phyloP scores from a whole-genome alignment of 1,140 invertebrate genomes.

The Papilio polyxenes region DNA sequence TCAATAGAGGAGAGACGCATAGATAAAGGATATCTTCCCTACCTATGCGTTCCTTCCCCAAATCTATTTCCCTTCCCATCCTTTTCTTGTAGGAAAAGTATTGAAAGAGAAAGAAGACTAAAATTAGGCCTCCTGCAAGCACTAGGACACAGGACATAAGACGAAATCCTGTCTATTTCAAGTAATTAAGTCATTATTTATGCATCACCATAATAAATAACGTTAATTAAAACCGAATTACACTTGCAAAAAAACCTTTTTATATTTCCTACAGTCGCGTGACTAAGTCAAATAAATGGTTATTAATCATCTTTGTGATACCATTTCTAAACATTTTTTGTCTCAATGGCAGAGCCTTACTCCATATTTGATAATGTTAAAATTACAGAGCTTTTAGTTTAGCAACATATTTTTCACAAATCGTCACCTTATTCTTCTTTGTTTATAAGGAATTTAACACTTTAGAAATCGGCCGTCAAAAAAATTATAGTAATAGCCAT shows the following conservation, averaged over 20 bases:
- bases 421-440: background rate
- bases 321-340: slow-evolving; percentile 11
- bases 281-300: background rate
- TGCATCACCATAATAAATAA: background rate
- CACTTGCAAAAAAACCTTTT: slow-evolving; percentile 2
- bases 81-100: too few relatives aligned
- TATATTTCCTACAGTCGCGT: background rate
- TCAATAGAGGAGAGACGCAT: too few relatives aligned
- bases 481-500: slow-evolving; percentile 10
- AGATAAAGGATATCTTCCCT: too few relatives aligned
- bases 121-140: background rate
- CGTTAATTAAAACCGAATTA: slow-evolving; percentile 14
- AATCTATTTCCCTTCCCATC: too few relatives aligned
- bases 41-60: too few relatives aligned
- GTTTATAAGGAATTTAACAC: background rate
- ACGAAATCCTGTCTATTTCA: background rate
- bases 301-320: background rate
- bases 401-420: background rate
- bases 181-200: background rate
- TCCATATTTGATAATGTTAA: slow-evolving; percentile 9
- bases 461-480: background rate
- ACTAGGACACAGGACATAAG: background rate
- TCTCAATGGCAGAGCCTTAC: slow-evolving; percentile 3
- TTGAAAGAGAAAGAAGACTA: too few relatives aligned
- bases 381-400: background rate